phyloP scores from a whole-genome alignment of 2,888 invertebrate genomes.

The Drosophila testacea region DNA sequence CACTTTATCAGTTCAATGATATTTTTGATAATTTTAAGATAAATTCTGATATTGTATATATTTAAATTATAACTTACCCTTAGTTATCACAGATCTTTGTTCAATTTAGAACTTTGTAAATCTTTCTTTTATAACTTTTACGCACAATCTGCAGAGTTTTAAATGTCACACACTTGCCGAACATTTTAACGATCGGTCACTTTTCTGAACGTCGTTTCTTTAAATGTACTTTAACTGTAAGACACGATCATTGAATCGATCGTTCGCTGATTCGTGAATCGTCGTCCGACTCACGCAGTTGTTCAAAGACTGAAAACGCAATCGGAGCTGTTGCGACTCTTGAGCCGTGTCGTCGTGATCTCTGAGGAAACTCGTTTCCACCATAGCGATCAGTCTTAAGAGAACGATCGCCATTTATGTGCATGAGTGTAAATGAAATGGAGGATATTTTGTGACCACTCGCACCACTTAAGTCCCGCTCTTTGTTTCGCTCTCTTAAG shows the following conservation, averaged over 20 bases:
- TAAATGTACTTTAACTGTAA: constrained; percentile 40
- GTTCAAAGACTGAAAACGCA: constrained; percentile 71
- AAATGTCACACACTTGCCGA: constrained; percentile 36
- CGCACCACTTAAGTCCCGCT: constrained; percentile 22
- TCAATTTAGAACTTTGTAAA: not conserved
- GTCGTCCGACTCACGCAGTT: constrained; percentile 72
- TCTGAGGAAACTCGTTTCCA: constrained; percentile 43
- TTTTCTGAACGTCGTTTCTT: constrained; percentile 22
- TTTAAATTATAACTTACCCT: constrained; percentile 23
- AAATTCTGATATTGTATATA: no score
- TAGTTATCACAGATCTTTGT: not conserved
- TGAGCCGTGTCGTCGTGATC: constrained; percentile 35
- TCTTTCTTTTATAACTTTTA: constrained; percentile 5
- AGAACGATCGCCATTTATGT: not conserved
- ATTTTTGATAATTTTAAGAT: not conserved
- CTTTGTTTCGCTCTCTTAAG: constrained; percentile 62
- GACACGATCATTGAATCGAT: constrained; percentile 39
- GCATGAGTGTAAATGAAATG: constrained; percentile 24
- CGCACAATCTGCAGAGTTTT: constrained; percentile 10
- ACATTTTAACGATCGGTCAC: constrained; percentile 19
- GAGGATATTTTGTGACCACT: constrained; percentile 12
- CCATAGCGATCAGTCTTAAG: constrained; percentile 25
- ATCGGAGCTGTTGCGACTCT: constrained; percentile 43
- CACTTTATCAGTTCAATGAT: not conserved
- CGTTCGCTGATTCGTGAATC: constrained; percentile 61